A percentile compares a stretch with the other conserved stretches of the same genome.
These are phyloP conservation scores for Adela reaumurella DNA, from an alignment of 2,888 invertebrate genomes.

Conservation along the genomic window DNA sequence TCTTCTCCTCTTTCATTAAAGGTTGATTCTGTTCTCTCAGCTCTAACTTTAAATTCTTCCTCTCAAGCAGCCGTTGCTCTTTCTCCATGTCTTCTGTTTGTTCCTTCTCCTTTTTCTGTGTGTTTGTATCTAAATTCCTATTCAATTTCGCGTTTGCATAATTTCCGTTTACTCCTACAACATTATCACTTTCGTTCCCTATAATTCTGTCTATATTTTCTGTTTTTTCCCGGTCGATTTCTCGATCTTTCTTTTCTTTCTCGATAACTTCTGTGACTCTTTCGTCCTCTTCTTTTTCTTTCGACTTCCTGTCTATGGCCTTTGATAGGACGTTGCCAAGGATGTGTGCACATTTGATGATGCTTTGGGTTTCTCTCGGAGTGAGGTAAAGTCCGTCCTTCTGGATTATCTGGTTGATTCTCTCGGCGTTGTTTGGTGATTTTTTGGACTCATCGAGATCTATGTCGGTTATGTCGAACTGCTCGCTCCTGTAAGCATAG, in stretches of 20 bases:
- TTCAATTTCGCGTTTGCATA: conserved; percentile 5
- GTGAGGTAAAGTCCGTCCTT: conserved; percentile 36
- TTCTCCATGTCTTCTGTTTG: conserved; percentile 16
- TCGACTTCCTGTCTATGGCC: conserved; percentile 33
- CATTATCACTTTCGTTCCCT: too few species aligned
- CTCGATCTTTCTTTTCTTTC: not conserved
- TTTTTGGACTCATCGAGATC: conserved; percentile 9
- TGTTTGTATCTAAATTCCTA: too few species aligned
- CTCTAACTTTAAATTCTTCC: conserved; percentile 31
- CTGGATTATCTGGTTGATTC: conserved; percentile 10
- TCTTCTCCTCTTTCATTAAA: conserved; percentile 24
- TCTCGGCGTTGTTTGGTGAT: not conserved
- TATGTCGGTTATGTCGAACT: conserved; percentile 30
- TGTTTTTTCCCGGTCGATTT: conserved; percentile 12
- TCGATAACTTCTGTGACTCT: not conserved
- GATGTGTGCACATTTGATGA: conserved; percentile 43
- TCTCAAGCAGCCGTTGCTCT: conserved; percentile 19
- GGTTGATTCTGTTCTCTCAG: conserved; percentile 34
- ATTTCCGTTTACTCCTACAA: too few species aligned
- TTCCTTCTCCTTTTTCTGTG: conserved; percentile 16
- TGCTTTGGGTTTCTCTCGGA: conserved; percentile 36
- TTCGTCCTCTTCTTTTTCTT: conserved; percentile 13
- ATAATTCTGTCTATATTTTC: conserved; percentile 17
- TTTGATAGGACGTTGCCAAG: conserved; percentile 33
- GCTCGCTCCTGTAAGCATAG: conserved; percentile 28